A percentile compares a stretch with the other conserved stretches of the same genome.
Evolutionary conservation across 1,140 invertebrate species (phyloP).

Genomic region (Condylostylus longicornis): DNA sequence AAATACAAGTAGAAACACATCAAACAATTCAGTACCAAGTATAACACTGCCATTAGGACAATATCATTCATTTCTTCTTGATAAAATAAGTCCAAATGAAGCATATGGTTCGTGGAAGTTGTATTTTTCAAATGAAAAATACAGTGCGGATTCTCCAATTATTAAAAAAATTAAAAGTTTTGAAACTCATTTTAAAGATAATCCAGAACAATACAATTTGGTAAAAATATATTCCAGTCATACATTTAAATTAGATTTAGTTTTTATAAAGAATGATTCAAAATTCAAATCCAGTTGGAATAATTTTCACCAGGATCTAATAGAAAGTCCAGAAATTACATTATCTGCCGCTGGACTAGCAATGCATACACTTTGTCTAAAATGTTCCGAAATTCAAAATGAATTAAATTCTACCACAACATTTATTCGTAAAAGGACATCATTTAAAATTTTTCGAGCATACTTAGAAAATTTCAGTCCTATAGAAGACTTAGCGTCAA

Average conservation of each 20-base stretch:
- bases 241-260: constrained; percentile 35
- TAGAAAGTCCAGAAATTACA: constrained; percentile 36
- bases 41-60: too few relatives aligned
- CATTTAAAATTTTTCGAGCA: constrained; percentile 9
- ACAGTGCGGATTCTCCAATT: constrained; percentile 25
- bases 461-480: constrained; percentile 17
- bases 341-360: constrained; percentile 45
- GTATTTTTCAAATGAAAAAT: constrained; percentile 43
- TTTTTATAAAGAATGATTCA: constrained; percentile 33
- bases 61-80: too few relatives aligned
- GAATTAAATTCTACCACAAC: not conserved
- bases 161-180: constrained; percentile 32
- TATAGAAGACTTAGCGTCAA: constrained; percentile 10
- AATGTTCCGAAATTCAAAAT: constrained; percentile 14
- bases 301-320: constrained; percentile 38
- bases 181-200: constrained; percentile 26
- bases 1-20: too few relatives aligned
- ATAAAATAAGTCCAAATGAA: too few relatives aligned
- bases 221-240: constrained; percentile 32
- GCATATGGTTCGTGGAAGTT: too few relatives aligned
- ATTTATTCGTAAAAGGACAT: constrained; percentile 2
- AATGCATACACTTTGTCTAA: constrained; percentile 51
- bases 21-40: too few relatives aligned
- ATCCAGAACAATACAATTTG: constrained; percentile 26
- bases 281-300: constrained; percentile 37